A percentile compares a stretch with the other conserved stretches of the same genome.
These are phyloP conservation scores for Eupithecia abbreviata DNA, from an alignment of 2,888 invertebrate species.

Conservation along the genomic window DNA sequence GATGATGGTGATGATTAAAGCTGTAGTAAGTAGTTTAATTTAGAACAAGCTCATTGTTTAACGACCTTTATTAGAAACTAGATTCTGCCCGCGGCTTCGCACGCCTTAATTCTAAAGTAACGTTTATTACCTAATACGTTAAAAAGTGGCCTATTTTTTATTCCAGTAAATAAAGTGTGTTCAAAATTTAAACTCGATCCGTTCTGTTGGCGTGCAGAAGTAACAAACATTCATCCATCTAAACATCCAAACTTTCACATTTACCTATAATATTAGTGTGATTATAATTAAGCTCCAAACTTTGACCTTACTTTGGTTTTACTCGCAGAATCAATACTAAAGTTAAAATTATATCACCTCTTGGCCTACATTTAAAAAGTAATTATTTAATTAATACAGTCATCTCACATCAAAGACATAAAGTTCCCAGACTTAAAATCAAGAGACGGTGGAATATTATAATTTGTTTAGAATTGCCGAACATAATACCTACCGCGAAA, in stretches of 20 bases:
- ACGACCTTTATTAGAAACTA: neutral
- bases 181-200: no score
- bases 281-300: neutral
- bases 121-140: no score
- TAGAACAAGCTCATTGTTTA: neutral
- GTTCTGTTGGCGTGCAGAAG: no score
- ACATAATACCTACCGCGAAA: constrained; percentile 36
- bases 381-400: constrained; percentile 6
- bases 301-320: neutral
- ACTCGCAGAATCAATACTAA: neutral
- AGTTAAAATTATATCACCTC: neutral
- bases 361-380: neutral
- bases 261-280: no score
- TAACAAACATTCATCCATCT: no score
- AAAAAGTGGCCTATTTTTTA: no score
- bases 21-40: neutral
- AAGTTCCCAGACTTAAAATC: constrained; percentile 7
- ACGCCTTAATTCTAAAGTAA: no score
- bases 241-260: no score
- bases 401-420: constrained; percentile 14
- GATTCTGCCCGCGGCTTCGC: no score
- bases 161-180: no score
- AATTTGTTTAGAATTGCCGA: constrained; percentile 25
- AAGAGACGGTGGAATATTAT: constrained; percentile 20
- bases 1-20: neutral